Conservation (phyloP, 2,113 vertebrate genomes). For the Trematomus loennbergii region DNA sequence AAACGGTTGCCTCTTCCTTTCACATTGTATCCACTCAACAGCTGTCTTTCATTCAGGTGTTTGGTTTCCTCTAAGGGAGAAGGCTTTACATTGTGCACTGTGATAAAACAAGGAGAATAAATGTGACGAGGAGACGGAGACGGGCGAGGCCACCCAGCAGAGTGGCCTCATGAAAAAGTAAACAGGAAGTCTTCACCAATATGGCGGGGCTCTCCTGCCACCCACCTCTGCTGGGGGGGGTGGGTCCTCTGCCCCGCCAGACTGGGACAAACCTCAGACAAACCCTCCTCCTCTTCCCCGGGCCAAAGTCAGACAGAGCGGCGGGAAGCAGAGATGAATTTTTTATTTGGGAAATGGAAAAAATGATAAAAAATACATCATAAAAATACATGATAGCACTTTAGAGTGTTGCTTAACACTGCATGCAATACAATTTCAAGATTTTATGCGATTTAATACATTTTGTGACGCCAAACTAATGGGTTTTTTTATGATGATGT, state of each 20-base stretch:
- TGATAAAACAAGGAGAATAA: background rate
- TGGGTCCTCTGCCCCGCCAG: constrained; percentile 5
- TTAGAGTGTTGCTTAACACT: constrained; percentile 23
- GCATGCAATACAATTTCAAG: background rate
- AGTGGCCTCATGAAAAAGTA: constrained; percentile 82
- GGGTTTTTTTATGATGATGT: no score
- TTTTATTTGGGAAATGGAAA: constrained; percentile 70
- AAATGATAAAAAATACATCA: constrained; percentile 64
- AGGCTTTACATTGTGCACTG: background rate
- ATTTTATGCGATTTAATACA: background rate
- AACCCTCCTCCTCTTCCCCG: no score
- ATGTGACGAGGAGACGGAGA: constrained; percentile 10
- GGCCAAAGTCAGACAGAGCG: constrained; percentile 48
- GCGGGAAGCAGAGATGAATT: constrained; percentile 56
- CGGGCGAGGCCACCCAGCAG: constrained; percentile 59
- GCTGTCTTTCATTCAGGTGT: no score
- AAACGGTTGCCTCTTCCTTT: no score
- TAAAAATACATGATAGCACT: constrained; percentile 65
- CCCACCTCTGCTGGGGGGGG: constrained; percentile 1
- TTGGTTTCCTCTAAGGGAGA: background rate
- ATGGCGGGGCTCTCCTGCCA: constrained; percentile 47
- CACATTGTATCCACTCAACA: no score
- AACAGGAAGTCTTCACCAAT: constrained; percentile 74
- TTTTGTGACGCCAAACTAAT: background rate
- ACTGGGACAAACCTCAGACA: constrained; percentile 10